phyloP scores from a whole-genome alignment of 2,888 invertebrate genomes.

The Amorpha juglandis region DNA sequence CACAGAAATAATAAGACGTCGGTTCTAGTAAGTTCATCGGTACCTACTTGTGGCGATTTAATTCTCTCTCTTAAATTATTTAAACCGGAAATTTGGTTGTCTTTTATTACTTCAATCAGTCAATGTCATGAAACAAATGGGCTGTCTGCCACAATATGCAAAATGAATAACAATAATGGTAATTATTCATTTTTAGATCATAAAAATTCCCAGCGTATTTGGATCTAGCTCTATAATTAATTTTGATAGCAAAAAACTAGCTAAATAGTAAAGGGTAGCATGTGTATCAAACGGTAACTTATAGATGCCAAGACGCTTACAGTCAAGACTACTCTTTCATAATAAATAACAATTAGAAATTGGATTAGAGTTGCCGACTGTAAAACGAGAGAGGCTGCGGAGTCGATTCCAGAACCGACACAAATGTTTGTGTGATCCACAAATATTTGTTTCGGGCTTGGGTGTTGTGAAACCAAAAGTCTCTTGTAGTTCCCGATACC shows the following conservation, averaged over 20 bases:
- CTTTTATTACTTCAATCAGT: conserved; percentile 8
- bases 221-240: not conserved
- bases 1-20: not conserved
- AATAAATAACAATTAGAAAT: conserved; percentile 1
- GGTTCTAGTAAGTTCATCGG: not conserved
- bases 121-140: not conserved
- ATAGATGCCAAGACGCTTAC: not conserved
- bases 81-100: conserved; percentile 25
- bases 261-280: not conserved
- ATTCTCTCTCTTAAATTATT: conserved; percentile 14
- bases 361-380: no score
- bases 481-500: no score
- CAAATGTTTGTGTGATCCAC: no score
- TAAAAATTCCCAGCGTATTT: not conserved
- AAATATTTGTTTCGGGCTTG: no score
- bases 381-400: no score
- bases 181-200: not conserved
- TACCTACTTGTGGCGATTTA: conserved; percentile 7
- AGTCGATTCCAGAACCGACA: no score
- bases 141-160: not conserved
- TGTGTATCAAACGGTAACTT: not conserved
- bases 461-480: no score
- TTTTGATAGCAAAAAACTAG: no score
- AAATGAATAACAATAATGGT: not conserved
- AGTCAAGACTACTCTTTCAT: not conserved